Evolutionary conservation across 2,797 vertebrate species (phyloP), one percentile per base, ranked within the genome.

Genomic region (Malurus leucopterus): DNA sequence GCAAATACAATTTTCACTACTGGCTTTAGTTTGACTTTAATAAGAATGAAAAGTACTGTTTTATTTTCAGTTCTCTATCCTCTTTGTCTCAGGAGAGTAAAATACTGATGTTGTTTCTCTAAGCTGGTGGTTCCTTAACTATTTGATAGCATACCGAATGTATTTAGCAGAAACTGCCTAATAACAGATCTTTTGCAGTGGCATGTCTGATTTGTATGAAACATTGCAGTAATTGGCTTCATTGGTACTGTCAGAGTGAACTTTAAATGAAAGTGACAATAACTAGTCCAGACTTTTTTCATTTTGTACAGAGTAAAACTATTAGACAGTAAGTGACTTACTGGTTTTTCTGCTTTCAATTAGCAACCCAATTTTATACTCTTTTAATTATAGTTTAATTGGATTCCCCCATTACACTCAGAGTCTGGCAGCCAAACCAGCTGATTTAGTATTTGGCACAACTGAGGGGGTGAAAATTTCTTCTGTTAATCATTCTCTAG

Each of bases 341-440:
- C 26, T 92, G 63, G 15, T 83, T 92, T 87, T 81, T 72, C 62
- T 93, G 70, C 59, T 93, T 93, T 81, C 80, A 88, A 11, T 93
- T 89, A 91, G 59, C 47, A 91, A 83, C 73, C 85, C 87, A 84
- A 59, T 94, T 91, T 93, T 92, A 49, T 85, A 65, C 47, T 72
- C 54, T 88, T 75, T 91, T 89, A 93, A 90, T 91, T 93, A 92
- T 79, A 3, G 71, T 83, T 80, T 93, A 92, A 91, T 95, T 92
- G 85, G 70, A 81, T 85, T 94, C 15, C 30, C 59, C 41, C 36
- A 32, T 90, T 81, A 69, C 22, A 62, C 67, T 83, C 5, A 4
- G 58, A 83, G 36, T 63, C 63, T 75, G 83, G 73, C 83, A 93
- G 82, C 58, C 44, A 80, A 90, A 87, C 32, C 70, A 84, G 67